phyloP scores from a whole-genome alignment of 23 tunicate genomes.

The Clavelina lepadiformis region DNA sequence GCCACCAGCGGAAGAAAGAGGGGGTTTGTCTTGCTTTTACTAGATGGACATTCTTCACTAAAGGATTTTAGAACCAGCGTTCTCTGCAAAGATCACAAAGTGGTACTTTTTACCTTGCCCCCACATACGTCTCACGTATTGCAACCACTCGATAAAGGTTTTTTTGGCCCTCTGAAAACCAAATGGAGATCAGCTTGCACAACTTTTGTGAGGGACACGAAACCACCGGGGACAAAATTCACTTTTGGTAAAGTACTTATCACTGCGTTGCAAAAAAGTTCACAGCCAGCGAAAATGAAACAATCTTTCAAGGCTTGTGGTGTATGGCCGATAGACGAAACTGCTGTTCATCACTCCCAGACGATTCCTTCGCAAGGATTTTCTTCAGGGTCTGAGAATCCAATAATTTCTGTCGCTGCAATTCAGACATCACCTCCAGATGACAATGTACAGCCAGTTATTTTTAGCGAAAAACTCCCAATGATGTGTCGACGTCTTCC shows the following conservation, averaged over 20 bases:
- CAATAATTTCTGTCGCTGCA: too few relatives aligned
- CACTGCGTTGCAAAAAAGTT: neutral
- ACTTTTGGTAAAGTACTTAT: neutral
- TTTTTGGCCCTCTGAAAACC: conserved; percentile 10
- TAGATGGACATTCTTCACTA: conserved; percentile 10
- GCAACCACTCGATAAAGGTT: conserved; percentile 11
- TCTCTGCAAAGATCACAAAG: too few relatives aligned
- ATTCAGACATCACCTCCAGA: too few relatives aligned
- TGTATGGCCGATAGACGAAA: conserved; percentile 9
- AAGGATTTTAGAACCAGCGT: conserved; percentile 3
- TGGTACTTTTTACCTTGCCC: neutral
- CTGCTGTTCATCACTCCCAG: conserved; percentile 4
- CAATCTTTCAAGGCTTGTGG: conserved; percentile 1
- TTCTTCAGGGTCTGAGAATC: too few relatives aligned
- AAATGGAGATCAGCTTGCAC: neutral
- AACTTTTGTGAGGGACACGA: neutral
- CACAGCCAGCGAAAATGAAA: neutral
- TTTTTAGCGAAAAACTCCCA: too few relatives aligned
- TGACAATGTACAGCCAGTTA: too few relatives aligned
- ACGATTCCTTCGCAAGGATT: neutral
- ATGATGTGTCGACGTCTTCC: too few relatives aligned
- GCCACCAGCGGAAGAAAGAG: neutral
- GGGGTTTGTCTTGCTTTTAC: too few relatives aligned
- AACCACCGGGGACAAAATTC: too few relatives aligned
- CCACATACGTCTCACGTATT: neutral